These are phyloP conservation scores for Ctenicera cuprea DNA, from an alignment of 2,888 invertebrate genomes.

Conservation along the genomic window DNA sequence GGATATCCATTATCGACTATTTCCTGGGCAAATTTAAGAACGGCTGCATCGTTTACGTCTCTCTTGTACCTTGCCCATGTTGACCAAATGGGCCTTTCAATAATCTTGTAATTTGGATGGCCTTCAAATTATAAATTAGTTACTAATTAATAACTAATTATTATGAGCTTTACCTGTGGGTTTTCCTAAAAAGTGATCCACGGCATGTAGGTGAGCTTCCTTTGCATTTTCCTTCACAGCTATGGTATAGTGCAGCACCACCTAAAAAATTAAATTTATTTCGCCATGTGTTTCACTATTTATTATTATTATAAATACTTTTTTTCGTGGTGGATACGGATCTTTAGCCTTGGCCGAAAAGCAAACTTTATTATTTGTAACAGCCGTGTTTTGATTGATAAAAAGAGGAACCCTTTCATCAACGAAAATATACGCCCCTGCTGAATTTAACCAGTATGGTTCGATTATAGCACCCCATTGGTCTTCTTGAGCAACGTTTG, in stretches of 20 bases:
- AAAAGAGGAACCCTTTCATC: slow-evolving; percentile 81
- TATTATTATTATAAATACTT: no score
- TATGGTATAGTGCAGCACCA: slow-evolving; percentile 76
- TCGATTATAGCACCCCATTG: slow-evolving; percentile 78
- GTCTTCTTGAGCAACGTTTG: slow-evolving; percentile 77
- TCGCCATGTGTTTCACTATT: no score
- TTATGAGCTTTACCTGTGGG: slow-evolving; percentile 15
- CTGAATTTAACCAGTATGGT: slow-evolving; percentile 84
- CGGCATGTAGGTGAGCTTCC: slow-evolving; percentile 79
- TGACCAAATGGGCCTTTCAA: slow-evolving; percentile 90
- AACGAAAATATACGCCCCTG: slow-evolving; percentile 80
- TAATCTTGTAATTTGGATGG: slow-evolving; percentile 81
- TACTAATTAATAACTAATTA: not conserved
- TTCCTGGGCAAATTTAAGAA: slow-evolving; percentile 80
- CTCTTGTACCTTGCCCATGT: slow-evolving; percentile 88
- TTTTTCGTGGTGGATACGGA: slow-evolving; percentile 74
- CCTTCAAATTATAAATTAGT: slow-evolving; percentile 52
- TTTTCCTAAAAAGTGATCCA: slow-evolving; percentile 75
- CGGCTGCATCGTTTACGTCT: slow-evolving; percentile 78
- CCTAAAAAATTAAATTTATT: slow-evolving; percentile 30
- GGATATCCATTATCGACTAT: slow-evolving; percentile 80
- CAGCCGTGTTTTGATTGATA: slow-evolving; percentile 79
- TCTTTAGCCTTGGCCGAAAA: slow-evolving; percentile 75
- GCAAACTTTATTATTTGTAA: slow-evolving; percentile 75
- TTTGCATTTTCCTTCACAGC: slow-evolving; percentile 77